Evolutionary conservation across 2,888 invertebrate species (phyloP), one percentile per base, ranked within the genome.

Genomic region (Icerya purchasi): DNA sequence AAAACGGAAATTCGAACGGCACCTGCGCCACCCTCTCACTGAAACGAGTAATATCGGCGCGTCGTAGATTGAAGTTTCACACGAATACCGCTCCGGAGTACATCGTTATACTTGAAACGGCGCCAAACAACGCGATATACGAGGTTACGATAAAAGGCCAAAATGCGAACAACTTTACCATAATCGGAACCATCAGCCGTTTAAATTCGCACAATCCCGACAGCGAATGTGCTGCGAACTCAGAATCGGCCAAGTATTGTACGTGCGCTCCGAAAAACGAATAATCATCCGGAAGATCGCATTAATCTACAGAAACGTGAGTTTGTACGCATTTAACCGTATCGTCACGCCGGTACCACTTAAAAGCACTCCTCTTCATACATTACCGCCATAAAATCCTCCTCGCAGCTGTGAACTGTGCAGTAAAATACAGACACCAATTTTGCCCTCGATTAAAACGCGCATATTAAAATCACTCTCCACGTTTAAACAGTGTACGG

Each of bases 101-200:
- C 66, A 77, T 86, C n/a, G 74, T 84, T n/a, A 76, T 80, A 59
- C 75, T 87, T 60, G 75, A 78, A 61, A 79, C 83, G n/a, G 70
- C 70, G 3, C 87, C 86, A 1, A 82, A 82, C 3, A 75, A 77
- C 62, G 79, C 77, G 1, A 72, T 78, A 50, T 86, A 83, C 66
- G 86, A 87, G 71, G 79, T 81, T 0, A 84, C 84, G 0, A 14
- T 36, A 5, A 56, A 57, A 23, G 63, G 61, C 20, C 25, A 62
- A 22, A 49, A 57, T 36, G 58, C 24, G 5, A 25, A 36, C 5
- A 36, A 36, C 14, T 36, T 36, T 14, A 36, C 36, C 36, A 8
- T 36, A 36, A 36, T 14, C 36, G 36, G 14, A 5, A 36, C 36
- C 8, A 14, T 36, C 8, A 36, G 36, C 36, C 36, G 36, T 36